These are phyloP conservation scores for Meleagris gallopavo DNA, from an alignment of 2,113 vertebrate genomes.

Conservation along the genomic window DNA sequence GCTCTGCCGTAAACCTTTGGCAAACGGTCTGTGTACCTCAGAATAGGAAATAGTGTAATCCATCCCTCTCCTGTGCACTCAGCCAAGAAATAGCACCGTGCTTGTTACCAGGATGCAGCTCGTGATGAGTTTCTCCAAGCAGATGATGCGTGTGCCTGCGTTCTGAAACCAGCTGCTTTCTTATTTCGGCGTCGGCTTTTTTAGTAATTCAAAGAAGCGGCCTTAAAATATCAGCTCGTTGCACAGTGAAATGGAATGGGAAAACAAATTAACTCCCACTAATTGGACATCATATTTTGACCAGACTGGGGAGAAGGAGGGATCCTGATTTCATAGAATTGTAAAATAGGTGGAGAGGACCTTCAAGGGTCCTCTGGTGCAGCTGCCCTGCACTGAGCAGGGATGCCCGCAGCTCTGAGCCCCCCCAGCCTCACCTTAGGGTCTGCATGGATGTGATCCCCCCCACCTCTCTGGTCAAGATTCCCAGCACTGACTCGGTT, in stretches of 20 bases:
- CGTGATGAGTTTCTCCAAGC: background rate
- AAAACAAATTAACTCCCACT: background rate
- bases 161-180: background rate
- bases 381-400: too few species aligned
- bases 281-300: background rate
- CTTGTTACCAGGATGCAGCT: background rate
- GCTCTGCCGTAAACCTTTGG: background rate
- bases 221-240: background rate
- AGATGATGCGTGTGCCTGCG: background rate
- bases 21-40: background rate
- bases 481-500: background rate
- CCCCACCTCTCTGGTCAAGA: too few species aligned
- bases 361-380: too few species aligned
- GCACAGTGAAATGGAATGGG: background rate
- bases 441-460: too few species aligned
- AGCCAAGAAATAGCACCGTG: background rate
- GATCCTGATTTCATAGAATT: background rate
- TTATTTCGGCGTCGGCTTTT: background rate
- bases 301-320: background rate
- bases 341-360: too few species aligned
- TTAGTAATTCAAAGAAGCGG: background rate
- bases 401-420: too few species aligned
- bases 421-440: background rate
- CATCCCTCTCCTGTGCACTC: background rate
- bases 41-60: rapidly evolving